Evolutionary conservation across 92 coral and sea anemone species (phyloP).

Genomic region (Desmophyllum pertusum): DNA sequence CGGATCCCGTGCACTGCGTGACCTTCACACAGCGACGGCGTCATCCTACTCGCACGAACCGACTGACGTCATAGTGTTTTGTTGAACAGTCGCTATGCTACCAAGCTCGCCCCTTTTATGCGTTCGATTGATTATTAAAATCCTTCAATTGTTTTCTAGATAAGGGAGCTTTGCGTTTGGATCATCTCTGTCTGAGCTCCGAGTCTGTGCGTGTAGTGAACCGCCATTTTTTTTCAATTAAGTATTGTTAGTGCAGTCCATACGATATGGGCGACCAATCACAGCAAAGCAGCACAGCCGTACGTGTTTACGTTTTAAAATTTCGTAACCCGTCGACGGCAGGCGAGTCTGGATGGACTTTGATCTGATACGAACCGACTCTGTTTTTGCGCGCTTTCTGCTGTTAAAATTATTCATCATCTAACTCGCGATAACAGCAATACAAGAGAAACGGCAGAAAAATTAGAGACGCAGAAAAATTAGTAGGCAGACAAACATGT

Average conservation of each 20-base stretch:
- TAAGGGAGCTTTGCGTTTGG: slow-evolving; percentile 19
- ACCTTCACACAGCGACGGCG: slow-evolving; percentile 54
- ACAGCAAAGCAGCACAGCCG: not conserved
- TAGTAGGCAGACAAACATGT: not conserved
- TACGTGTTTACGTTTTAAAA: not conserved
- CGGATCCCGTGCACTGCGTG: slow-evolving; percentile 19
- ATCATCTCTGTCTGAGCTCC: not conserved
- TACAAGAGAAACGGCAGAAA: too few relatives aligned
- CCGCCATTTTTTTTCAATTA: slow-evolving; percentile 10
- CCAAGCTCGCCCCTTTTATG: not conserved
- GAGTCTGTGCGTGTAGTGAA: not conserved
- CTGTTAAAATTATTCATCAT: not conserved
- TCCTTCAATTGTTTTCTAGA: slow-evolving; percentile 15
- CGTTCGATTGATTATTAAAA: not conserved
- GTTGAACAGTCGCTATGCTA: slow-evolving; percentile 2
- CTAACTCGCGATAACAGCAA: not conserved
- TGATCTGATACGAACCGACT: not conserved
- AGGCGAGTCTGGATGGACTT: not conserved
- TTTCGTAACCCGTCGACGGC: not conserved
- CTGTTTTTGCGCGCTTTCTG: not conserved
- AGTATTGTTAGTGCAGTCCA: not conserved
- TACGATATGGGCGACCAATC: not conserved
- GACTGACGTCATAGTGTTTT: slow-evolving; percentile 55
- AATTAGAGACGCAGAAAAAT: not conserved
- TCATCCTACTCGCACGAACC: slow-evolving; percentile 65